Evolutionary conservation across 1,140 invertebrate species (phyloP), one percentile per base, ranked within the genome.

Genomic region (Scaptodrosophila lebanonensis): DNA sequence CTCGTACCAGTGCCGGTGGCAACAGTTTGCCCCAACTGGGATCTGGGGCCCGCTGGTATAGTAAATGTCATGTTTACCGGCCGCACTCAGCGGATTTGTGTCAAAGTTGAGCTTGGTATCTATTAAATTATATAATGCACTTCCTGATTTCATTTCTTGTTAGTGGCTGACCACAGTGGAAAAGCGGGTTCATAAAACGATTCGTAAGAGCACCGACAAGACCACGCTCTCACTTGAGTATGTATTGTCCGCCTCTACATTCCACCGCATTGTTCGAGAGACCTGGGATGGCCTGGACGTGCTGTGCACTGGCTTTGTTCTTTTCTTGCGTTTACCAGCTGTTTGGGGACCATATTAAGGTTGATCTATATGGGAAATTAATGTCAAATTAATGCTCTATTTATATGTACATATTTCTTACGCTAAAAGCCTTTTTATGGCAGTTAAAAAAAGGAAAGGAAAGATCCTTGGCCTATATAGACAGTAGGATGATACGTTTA

Each of bases 111-210:
- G 75, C 66, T 79, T 82, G 69, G 73, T 79, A 79, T 79, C 73
- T 79, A 79, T 79, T 82, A 79, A 79, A 79, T 79, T 79, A 79
- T 79, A 79, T 79, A 79, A 79, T 79, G 82, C 73, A 79, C 73
- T 79, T 79, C 73, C 73, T 79, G 73, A 79, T 79, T 79, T 77
- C 38, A 64, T 18, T 36, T 54, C 47, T 48, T 29, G 13, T 13
- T 38, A 3, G 27, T 60, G 40, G 39, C 25, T 50, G 13, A 5
- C 27, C 5, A 43, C 42, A 30, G 29, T 54, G 36, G 47, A 48
- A 68, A 68, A 79, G 79, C 64, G 82, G 82, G 73, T 79, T 66
- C 75, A 82, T 49, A 63, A 63, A n/a, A n/a, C n/a, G n/a, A n/a
- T n/a, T n/a, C n/a, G n/a, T n/a, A n/a, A n/a, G n/a, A n/a, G n/a